Base-by-base conservation (phyloP, 2,113 vertebrate species). In the Anarrhichthys ocellatus region DNA sequence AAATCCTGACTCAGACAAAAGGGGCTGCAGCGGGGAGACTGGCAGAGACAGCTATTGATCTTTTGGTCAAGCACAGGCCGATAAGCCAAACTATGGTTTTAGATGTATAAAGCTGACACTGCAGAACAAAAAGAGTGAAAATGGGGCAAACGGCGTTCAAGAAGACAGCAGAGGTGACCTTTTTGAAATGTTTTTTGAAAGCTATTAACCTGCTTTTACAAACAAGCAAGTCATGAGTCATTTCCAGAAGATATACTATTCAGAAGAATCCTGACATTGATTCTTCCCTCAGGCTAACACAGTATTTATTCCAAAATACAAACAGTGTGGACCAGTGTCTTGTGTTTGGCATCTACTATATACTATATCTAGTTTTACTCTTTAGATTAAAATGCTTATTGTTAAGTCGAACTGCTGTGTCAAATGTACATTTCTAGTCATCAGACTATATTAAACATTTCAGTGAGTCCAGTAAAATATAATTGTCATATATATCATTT, bases 11-110 rank as follows among this genome's bases (percentile, higher is more conserved):
- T 89, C 38, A 48, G 59, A 88, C 86, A 93, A 91, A 88, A 84
- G 77, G 73, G 73, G 80, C 84, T 68, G 66, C 67, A 50, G 82
- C 42, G 24, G 72, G 86, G 64, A 78, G 89, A 92, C 74, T 76
- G 68, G 68, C 78, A 89, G 89, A 88, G 87, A 91, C 88, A 87
- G 88, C 65, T 93, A 94, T 91, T 84, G 93, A 94, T 94, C 77
- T 58, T 6, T 83, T 71, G 68, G 67, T 59, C 48, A 9, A 70
- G 82, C 71, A 44, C 89, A 80, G 82, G 64, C 87, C 58, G 73
- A 89, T 82, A 88, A 84, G 76, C 68, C 80, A 91, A 90, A 88
- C 85, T 85, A 86, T 81, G 58, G 82, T 87, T 90, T 89, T 38
- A 70, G 88, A 84, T 62, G 68, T 74, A 80, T 76, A 67, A 58